Evolutionary conservation across 1,140 invertebrate species (phyloP).

Genomic region (Apis laboriosa): DNA sequence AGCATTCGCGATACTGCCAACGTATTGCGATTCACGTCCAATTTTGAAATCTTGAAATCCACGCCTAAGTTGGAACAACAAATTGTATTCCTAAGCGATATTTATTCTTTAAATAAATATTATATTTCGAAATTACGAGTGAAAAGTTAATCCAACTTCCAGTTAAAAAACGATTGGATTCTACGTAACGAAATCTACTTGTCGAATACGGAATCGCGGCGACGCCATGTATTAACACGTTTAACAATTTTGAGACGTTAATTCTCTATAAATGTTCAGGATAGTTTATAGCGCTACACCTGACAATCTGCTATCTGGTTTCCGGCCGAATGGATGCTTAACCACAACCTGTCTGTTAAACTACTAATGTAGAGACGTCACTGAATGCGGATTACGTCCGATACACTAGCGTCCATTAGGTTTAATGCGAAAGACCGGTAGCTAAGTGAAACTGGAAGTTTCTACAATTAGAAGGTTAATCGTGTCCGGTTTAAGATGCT

Average conservation of each 20-base stretch:
- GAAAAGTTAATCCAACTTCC: no score
- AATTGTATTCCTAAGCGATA: no score
- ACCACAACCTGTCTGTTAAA: constrained; percentile 67
- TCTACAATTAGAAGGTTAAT: constrained; percentile 44
- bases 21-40: no score
- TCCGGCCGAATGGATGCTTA: constrained; percentile 67
- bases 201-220: no score
- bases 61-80: no score
- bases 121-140: no score
- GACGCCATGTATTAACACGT: background rate
- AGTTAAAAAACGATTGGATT: background rate
- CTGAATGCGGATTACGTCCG: constrained; percentile 54
- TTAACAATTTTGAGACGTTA: constrained; percentile 20
- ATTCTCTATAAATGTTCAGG: constrained; percentile 28
- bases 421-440: constrained; percentile 48
- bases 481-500: constrained; percentile 11
- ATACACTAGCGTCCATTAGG: constrained; percentile 43
- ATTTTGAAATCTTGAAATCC: no score
- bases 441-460: constrained; percentile 47
- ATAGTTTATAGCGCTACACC: constrained; percentile 45
- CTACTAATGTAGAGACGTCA: constrained; percentile 63
- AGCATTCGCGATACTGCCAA: background rate
- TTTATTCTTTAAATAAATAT: no score
- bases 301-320: constrained; percentile 69
- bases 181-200: no score